phyloP scores from a whole-genome alignment of 2,113 vertebrate species.

The Coreoperca whiteheadi region DNA sequence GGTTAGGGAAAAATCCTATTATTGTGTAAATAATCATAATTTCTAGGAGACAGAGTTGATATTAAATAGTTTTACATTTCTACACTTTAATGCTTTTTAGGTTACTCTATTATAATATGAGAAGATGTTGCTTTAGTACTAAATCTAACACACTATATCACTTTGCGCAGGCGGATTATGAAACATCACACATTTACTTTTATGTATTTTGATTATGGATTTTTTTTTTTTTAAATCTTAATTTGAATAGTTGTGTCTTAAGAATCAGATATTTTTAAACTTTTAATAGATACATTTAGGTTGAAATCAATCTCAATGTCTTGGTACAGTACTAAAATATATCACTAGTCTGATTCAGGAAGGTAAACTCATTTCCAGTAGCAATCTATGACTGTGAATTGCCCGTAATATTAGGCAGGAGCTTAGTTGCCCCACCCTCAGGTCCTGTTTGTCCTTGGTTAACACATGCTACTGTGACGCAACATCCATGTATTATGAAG shows the following conservation, averaged over 20 bases:
- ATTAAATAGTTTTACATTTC: neutral
- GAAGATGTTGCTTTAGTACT: neutral
- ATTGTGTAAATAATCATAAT: neutral
- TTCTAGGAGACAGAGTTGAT: neutral
- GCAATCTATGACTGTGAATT: conserved; percentile 55
- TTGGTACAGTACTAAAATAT: neutral
- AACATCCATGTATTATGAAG: conserved; percentile 78
- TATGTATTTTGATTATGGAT: neutral
- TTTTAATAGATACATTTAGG: neutral
- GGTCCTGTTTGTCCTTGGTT: conserved; percentile 64
- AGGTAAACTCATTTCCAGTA: conserved; percentile 61
- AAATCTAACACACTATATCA: neutral
- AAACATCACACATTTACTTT: neutral
- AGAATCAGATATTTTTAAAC: neutral
- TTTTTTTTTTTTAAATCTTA: neutral
- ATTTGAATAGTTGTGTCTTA: neutral
- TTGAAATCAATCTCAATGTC: neutral
- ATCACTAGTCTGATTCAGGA: conserved; percentile 26
- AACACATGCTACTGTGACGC: conserved; percentile 60
- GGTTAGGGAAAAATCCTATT: no score
- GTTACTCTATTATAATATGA: neutral
- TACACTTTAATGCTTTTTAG: neutral
- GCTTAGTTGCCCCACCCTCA: conserved; percentile 50
- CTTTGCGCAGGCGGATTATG: neutral
- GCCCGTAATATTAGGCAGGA: conserved; percentile 35